A percentile compares a stretch with the other conserved stretches of the same genome.
phyloP scores from a whole-genome alignment of 2,113 vertebrate genomes.

The Pterocles orientalis region DNA sequence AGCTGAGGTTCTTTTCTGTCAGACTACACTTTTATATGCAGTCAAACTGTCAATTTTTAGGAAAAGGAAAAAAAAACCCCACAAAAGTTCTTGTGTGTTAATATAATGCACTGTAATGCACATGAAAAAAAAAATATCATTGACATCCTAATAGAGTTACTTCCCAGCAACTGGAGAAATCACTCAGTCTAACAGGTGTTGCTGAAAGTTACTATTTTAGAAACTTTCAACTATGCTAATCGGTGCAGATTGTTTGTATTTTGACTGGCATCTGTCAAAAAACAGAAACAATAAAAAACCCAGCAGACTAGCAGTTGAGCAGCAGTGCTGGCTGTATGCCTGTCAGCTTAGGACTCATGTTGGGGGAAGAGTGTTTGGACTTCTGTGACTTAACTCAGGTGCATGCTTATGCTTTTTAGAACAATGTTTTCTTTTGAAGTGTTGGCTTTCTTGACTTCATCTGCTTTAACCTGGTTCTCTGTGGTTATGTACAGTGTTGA shows the following conservation, averaged over 20 bases:
- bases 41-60: not conserved
- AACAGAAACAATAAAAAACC: rapidly evolving
- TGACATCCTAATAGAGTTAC: not conserved
- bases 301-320: not conserved
- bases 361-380: not conserved
- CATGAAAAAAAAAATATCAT: not conserved
- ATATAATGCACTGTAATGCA: not conserved
- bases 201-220: not conserved
- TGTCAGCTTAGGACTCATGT: rapidly evolving
- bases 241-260: not conserved
- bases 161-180: not conserved
- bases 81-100: not conserved
- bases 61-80: rapidly evolving
- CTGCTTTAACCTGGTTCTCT: not conserved
- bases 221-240: not conserved
- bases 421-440: not conserved
- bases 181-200: not conserved
- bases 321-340: not conserved
- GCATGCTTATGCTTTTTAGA: not conserved
- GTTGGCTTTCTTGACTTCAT: not conserved
- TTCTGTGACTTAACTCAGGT: not conserved
- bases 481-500: not conserved
- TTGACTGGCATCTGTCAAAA: not conserved
- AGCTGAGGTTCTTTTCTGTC: not conserved
- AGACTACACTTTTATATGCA: not conserved